Evolutionary conservation across 2,888 invertebrate species (phyloP), one percentile per base, ranked within the genome.

Genomic region (Tuta absoluta): DNA sequence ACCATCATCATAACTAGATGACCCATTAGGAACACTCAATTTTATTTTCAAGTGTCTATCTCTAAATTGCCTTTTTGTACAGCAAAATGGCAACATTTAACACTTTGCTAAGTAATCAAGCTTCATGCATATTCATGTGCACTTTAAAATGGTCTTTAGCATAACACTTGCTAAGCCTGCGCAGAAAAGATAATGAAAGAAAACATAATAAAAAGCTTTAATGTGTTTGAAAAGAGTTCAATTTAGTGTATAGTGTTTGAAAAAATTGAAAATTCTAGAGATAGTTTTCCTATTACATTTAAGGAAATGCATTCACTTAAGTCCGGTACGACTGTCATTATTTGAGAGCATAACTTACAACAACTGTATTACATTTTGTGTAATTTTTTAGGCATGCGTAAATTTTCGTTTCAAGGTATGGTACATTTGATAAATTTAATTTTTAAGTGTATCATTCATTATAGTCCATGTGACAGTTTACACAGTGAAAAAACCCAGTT

Each of bases 251-350:
- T 10, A 0, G 24, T 61, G 19, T 28, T 48, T 4, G 12, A 56
- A 28, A 19, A 7, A 28, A 23, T 53, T 11, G 60, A 45, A 14
- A 21, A 59, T 10, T 45, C 51, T 53, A 24, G 0, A 53, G 62
- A 24, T 41, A n/a, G 28, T 21, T 5, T 62, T 19, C 14, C 65
- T 71, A 71, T 71, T 71, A 69, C 62, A 57, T 68, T 65, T 63
- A 64, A 65, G 63, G 66, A 66, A 69, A 66, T 65, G 70, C 68
- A 71, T 64, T 66, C 65, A 64, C 72, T 77, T 78, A 77, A 75
- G 75, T 67, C n/a, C n/a, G n/a, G n/a, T n/a, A n/a, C n/a, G n/a
- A n/a, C n/a, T n/a, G n/a, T n/a, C n/a, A n/a, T n/a, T n/a, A n/a
- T n/a, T n/a, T n/a, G n/a, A n/a, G n/a, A n/a, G n/a, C n/a, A n/a